Evolutionary conservation across 2,113 vertebrate species (phyloP).

Genomic region (Gallinago undulata): DNA sequence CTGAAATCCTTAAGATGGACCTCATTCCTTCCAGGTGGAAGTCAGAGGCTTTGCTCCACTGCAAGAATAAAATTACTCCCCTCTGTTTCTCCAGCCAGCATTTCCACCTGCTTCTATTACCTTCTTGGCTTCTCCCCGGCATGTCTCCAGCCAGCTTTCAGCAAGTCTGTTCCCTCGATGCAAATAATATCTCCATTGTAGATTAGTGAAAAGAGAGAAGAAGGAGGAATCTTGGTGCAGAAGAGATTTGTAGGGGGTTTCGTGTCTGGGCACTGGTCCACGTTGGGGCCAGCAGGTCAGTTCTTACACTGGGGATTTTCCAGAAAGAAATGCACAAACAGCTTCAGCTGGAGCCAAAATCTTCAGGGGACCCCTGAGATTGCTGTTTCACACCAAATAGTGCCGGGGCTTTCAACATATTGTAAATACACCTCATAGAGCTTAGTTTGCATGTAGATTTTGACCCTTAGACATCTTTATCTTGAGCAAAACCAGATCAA

Average conservation of each 20-base stretch:
- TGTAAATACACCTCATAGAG: not conserved
- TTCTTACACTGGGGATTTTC: not conserved
- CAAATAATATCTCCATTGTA: not conserved
- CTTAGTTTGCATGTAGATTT: too few relatives aligned
- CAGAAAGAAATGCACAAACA: not conserved
- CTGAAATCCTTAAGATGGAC: not conserved
- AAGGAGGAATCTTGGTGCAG: not conserved
- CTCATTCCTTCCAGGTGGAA: not conserved
- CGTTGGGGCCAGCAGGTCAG: not conserved
- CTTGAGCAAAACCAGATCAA: not conserved
- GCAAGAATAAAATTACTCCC: not conserved
- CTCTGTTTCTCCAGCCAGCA: not conserved
- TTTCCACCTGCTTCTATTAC: not conserved
- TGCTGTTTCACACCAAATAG: not conserved
- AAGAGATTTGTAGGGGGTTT: not conserved
- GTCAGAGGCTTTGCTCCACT: not conserved
- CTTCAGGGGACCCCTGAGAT: not conserved
- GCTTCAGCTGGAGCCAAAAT: not conserved
- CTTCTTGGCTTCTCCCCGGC: not conserved
- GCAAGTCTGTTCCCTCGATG: not conserved
- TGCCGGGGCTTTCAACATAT: fast-evolving
- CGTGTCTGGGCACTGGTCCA: not conserved
- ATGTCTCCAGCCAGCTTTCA: not conserved
- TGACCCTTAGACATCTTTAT: not conserved
- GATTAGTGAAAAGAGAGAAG: not conserved